phyloP scores from a whole-genome alignment of 1,140 invertebrate genomes.

The Goniozus legneri region DNA sequence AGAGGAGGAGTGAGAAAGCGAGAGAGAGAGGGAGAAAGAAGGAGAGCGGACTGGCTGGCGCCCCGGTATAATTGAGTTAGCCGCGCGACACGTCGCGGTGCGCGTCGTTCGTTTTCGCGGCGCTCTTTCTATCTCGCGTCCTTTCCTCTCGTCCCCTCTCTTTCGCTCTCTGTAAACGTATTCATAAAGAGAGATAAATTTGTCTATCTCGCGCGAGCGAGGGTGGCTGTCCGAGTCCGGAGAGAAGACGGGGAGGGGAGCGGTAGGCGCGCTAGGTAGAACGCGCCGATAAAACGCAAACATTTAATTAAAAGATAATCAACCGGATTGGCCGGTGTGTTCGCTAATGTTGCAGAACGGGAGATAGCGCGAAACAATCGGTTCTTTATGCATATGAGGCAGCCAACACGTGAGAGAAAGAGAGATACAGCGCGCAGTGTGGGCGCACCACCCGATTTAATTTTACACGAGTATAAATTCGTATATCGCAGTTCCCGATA shows the following conservation, averaged over 20 bases:
- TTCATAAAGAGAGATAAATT: too few species aligned
- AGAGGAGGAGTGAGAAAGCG: background rate
- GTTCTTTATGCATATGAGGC: slow-evolving; percentile 47
- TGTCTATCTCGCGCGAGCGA: too few species aligned
- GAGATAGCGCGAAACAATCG: slow-evolving; percentile 36
- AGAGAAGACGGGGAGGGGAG: slow-evolving; percentile 14
- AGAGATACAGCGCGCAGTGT: background rate
- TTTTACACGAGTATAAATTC: slow-evolving; percentile 50
- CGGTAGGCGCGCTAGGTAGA: slow-evolving; percentile 15
- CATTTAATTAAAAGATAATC: slow-evolving; percentile 53
- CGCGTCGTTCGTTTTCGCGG: too few species aligned
- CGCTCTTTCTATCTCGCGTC: too few species aligned
- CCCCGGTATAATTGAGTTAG: slow-evolving; percentile 34
- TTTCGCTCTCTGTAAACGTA: too few species aligned
- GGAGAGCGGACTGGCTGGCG: slow-evolving; percentile 2
- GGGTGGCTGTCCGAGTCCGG: background rate
- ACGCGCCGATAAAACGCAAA: slow-evolving; percentile 42
- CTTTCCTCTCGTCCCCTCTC: background rate
- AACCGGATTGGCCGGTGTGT: slow-evolving; percentile 32
- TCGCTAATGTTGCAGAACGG: slow-evolving; percentile 43
- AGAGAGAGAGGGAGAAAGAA: too few species aligned
- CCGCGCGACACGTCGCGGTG: slow-evolving; percentile 29
- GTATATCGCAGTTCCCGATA: too few species aligned
- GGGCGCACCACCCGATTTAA: slow-evolving; percentile 31
- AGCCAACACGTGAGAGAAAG: too few species aligned